A percentile compares a stretch with the other conserved stretches of the same genome.
These are phyloP conservation scores for Sicus ferrugineus DNA, from an alignment of 2,888 invertebrate species.

Conservation along the genomic window DNA sequence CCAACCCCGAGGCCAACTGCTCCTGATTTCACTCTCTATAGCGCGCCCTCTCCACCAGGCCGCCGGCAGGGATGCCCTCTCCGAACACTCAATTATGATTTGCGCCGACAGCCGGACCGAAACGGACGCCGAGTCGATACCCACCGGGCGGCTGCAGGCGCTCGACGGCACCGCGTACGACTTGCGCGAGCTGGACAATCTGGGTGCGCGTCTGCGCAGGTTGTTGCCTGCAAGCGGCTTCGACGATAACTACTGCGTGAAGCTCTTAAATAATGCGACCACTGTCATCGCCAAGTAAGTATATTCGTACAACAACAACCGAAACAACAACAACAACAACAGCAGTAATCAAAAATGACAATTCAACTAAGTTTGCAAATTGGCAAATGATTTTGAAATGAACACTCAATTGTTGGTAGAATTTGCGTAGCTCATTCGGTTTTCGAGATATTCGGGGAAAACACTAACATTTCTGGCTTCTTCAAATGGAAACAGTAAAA, in stretches of 20 bases:
- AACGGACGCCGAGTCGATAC: slow-evolving; percentile 74
- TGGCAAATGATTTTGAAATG: not conserved
- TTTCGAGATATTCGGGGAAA: too few species aligned
- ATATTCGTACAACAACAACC: slow-evolving; percentile 2
- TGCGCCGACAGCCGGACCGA: slow-evolving; percentile 81
- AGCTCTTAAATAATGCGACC: slow-evolving; percentile 42
- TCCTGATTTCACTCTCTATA: not conserved
- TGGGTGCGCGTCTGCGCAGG: slow-evolving; percentile 73
- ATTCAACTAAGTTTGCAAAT: too few species aligned
- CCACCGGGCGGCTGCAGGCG: slow-evolving; percentile 74
- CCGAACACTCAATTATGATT: slow-evolving; percentile 75
- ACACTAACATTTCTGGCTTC: too few species aligned
- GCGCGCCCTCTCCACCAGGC: slow-evolving; percentile 62
- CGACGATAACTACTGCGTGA: slow-evolving; percentile 83
- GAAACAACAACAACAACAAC: not conserved
- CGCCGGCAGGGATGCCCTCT: slow-evolving; percentile 70
- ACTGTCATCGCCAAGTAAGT: slow-evolving; percentile 72
- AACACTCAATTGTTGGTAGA: too few species aligned
- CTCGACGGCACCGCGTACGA: slow-evolving; percentile 80
- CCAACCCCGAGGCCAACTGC: not conserved
- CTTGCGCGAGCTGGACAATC: slow-evolving; percentile 71
- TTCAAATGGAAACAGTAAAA: too few species aligned
- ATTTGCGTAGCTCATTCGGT: too few species aligned
- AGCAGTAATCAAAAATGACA: not conserved
- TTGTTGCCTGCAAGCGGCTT: slow-evolving; percentile 77